Base-by-base conservation (phyloP, 2,113 vertebrate species). In the Dicaeum eximium region DNA sequence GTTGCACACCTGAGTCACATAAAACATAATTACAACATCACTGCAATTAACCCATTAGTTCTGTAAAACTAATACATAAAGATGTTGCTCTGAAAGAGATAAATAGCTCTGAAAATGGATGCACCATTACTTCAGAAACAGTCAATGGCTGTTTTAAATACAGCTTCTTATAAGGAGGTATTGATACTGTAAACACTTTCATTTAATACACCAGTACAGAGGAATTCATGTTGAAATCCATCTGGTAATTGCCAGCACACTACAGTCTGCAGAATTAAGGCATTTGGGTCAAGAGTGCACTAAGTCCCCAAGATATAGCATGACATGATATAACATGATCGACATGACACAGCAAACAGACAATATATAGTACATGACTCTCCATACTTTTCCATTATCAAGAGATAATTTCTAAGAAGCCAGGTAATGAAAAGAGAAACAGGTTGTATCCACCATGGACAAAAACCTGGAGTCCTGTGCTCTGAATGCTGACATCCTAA, bases 181-280 rank as follows among this genome's bases (percentile, higher is more conserved):
- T 54, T 86, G 87, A 67, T 91, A 89, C 78, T 56, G 27, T 72
- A 97, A 95, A 24, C 25, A 45, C 27, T 56, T 81, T 51, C 64
- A 90, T 71, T 81, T 82, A 92, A 81, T 92, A 16, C 15, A 84
- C 17, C 18, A 50, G 20, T 20, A 53, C 5, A 78, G 79, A 94
- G 80, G 15, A 91, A 77, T 51, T 44, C 7, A 50, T 44, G 5
- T 15, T 75, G 27, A 77, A 71, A 40, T 65, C 10, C 15, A 12
- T 69, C 25, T 77, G 37, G 4, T 44, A 18, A 33, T 18, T 80
- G 10, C 50, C 45, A 73, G 40, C 8, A 23, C 45, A 33, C 11
- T 6, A 6, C 21, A 38, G 28, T 7, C 11, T 61, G 73, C 24
- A 74, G 12, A 60, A 65, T 27, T n/a, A 40, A 51, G 24, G 19